Evolutionary conservation across 1,140 invertebrate genomes (phyloP).

Genomic region (Pachyrhynchus sulphureomaculatus): DNA sequence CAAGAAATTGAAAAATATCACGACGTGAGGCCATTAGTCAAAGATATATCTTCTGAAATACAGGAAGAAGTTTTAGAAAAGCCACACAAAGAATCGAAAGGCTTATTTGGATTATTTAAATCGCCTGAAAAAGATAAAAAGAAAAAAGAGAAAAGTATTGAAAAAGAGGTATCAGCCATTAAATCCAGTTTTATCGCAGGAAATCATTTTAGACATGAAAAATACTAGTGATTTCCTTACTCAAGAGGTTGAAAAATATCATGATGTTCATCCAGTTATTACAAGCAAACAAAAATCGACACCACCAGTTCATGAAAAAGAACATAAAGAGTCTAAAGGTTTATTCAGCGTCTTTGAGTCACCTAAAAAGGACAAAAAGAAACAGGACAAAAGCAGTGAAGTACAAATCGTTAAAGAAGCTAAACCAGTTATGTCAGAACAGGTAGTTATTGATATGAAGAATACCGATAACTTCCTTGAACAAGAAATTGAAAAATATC

Average conservation of each 20-base stretch:
- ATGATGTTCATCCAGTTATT: constrained; percentile 17
- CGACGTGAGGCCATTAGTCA: constrained; percentile 26
- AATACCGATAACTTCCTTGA: constrained; percentile 24
- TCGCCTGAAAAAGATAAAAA: constrained; percentile 11
- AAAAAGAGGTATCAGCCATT: neutral
- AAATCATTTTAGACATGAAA: constrained; percentile 30
- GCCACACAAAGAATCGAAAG: constrained; percentile 7
- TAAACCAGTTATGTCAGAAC: constrained; percentile 1
- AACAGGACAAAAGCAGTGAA: constrained; percentile 4
- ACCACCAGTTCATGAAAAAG: constrained; percentile 7
- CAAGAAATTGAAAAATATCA: constrained; percentile 27
- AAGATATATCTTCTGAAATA: neutral
- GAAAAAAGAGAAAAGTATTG: constrained; percentile 14
- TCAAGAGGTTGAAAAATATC: constrained; percentile 34
- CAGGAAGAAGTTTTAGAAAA: neutral
- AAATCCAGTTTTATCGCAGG: constrained; percentile 18
- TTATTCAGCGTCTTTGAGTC: too few relatives aligned
- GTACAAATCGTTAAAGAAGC: neutral
- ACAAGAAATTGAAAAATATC: constrained; percentile 28
- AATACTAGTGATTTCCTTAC: constrained; percentile 32
- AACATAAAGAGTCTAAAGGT: neutral
- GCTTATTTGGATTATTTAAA: neutral
- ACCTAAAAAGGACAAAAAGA: constrained; percentile 4
- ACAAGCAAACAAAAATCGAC: neutral
- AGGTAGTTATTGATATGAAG: constrained; percentile 12